Evolutionary conservation across 1,140 invertebrate genomes (phyloP), one percentile per base, ranked within the genome.

Genomic region (Hypsibius dujardini): DNA sequence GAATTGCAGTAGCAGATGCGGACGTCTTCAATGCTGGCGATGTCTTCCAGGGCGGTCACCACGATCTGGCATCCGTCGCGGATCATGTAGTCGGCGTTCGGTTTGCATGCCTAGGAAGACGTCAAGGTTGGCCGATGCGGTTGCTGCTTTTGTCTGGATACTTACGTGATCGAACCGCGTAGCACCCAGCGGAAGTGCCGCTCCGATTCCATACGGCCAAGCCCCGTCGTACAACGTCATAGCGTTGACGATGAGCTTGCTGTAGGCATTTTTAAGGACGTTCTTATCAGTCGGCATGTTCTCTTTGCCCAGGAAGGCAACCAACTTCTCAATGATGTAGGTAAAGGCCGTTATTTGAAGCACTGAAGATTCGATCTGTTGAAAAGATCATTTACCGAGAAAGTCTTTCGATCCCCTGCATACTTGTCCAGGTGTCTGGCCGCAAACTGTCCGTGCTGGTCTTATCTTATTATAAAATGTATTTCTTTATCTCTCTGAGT

Each of bases 11-110:
- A 67, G 62, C 62, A 67, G 62, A 67, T 67, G 12, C 62, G 62
- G 62, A 67, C 62, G 42, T 67, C 62, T 45, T 67, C 62, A 42
- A 67, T 67, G 62, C 12, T 15, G 12, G 62, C 12, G 7, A 67
- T 67, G 45, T 12, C 12, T 12, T 12, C 42, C 62, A 67, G 62
- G 42, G 62, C 62, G 12, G 12, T 12, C 3, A 67, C 45, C 3
- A 67, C 62, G 42, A 67, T 67, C 42, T 15, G 12, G 42, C 62
- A 67, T 15, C 62, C 62, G 42, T 67, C 42, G 12, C 12, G 12
- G 42, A 67, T 67, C 62, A 67, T 67, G 62, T 67, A 67, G 42
- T 67, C 62, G 42, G 62, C 62, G 62, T 67, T 67, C 42, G 62
- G 62, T 42, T 67, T 67, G 42, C 62, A 67, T 12, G 62, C 62